A percentile compares a stretch with the other conserved stretches of the same genome.
Conservation (phyloP, 2,113 vertebrate species). For the Melanerpes formicivorus region DNA sequence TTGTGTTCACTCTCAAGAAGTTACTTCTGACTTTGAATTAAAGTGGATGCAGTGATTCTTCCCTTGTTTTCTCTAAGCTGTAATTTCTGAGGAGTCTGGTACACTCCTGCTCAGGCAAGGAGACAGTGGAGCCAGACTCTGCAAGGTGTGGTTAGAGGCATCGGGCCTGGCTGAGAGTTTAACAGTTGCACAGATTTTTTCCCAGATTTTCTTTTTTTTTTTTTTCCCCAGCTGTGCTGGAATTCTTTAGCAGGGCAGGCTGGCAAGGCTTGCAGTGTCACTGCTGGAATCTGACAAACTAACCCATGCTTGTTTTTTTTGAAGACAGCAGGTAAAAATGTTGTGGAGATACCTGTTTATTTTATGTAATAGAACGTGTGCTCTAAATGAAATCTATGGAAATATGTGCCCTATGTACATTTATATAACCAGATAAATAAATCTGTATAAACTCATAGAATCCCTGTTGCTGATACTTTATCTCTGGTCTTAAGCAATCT, state of each 20-base stretch:
- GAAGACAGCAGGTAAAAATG: not conserved
- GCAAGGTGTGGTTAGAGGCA: not conserved
- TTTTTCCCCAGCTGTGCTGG: not conserved
- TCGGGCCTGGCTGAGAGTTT: not conserved
- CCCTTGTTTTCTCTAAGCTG: fast-evolving
- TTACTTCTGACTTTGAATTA: not conserved
- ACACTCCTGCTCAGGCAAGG: not conserved
- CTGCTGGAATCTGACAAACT: not conserved
- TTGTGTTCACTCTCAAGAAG: not conserved
- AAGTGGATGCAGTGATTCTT: not conserved
- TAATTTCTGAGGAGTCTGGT: not conserved
- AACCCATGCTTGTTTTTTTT: not conserved
- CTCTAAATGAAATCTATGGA: not conserved
- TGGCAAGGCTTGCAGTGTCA: not conserved
- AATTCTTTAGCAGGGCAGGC: not conserved
- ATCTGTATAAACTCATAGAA: not conserved
- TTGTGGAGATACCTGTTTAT: not conserved
- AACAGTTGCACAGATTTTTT: not conserved
- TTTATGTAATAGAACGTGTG: not conserved
- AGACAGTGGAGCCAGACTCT: fast-evolving
- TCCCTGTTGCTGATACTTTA: not conserved
- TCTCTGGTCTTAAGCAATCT: not conserved
- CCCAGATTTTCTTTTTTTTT: not conserved
- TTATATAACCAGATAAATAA: not conserved
- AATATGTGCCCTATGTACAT: not conserved